Evolutionary conservation across 2,888 invertebrate species (phyloP), one percentile per base, ranked within the genome.

Genomic region (Trachelus iudaicus): DNA sequence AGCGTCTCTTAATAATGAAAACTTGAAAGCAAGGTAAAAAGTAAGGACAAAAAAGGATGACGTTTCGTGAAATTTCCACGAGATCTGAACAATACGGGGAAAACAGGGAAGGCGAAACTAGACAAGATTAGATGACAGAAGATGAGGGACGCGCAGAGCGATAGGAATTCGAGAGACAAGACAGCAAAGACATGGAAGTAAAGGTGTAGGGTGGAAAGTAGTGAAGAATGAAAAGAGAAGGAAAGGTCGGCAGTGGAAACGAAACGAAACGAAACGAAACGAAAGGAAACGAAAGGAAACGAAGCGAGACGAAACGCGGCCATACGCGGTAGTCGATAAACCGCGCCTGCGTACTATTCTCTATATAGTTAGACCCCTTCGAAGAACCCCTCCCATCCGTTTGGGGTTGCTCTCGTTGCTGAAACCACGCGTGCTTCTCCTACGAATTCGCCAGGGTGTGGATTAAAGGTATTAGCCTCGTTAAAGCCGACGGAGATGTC

Each of bases 291-390:
- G 56, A 81, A 83, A 82, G 80, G 56, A 81, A 83, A 82, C 82
- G 79, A 77, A 80, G 81, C 82, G 85, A 84, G 85, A 86, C 86
- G 84, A 82, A 86, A 83, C 83, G 82, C 78, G 81, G 76, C 79
- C 79, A 85, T 84, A 85, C 84, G 85, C 85, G 83, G 83, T 82
- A 89, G 88, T 90, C 89, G 89, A 89, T 90, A 90, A 89, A 88
- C 86, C 87, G 77, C 37, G 76, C 56, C 23, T 56, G 56, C 56
- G 56, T 56, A 56, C 56, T 56, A 56, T 56, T 56, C 56, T 56
- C 56, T 56, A 23, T 56, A 56, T 23, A 56, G 56, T 56, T 56
- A 56, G 56, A 56, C 23, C 56, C 56, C 56, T 56, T 56, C 23
- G 56, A 56, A 56, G 56, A 56, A 56, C 23, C 56, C 56, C 56